A percentile compares a stretch with the other conserved stretches of the same genome.
Evolutionary conservation across 1,140 invertebrate species (phyloP).

Genomic region (Ceratoteleas bidentatus): DNA sequence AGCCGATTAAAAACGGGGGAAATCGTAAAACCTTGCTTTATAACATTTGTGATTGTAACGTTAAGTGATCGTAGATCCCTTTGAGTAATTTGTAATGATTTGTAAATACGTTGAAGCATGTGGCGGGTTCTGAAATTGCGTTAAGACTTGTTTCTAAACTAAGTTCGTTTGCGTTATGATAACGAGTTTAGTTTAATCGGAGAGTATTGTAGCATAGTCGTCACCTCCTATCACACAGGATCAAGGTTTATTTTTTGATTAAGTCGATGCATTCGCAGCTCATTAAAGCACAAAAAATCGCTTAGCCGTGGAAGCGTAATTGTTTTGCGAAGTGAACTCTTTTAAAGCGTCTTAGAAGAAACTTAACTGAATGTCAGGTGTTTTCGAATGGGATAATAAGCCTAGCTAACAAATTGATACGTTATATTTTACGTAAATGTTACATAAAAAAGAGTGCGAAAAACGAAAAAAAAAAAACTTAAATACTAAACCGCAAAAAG

Average conservation of each 20-base stretch:
- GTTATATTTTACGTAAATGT: constrained; percentile 61
- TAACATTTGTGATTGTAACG: too few species aligned
- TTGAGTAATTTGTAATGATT: constrained; percentile 26
- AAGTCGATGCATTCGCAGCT: constrained; percentile 40
- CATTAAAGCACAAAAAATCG: constrained; percentile 61
- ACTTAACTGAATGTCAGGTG: constrained; percentile 58
- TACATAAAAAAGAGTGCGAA: constrained; percentile 23
- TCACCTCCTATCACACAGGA: constrained; percentile 39
- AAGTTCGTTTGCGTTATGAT: constrained; percentile 25
- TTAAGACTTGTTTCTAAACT: constrained; percentile 11
- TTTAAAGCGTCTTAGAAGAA: constrained; percentile 46
- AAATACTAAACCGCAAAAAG: constrained; percentile 34
- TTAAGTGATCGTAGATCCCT: constrained; percentile 25
- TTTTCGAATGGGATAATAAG: constrained; percentile 50
- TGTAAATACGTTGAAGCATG: constrained; percentile 39
- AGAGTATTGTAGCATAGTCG: constrained; percentile 17
- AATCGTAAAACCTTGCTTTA: too few species aligned
- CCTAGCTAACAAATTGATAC: constrained; percentile 54
- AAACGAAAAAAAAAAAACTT: constrained; percentile 20
- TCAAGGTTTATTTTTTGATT: constrained; percentile 46
- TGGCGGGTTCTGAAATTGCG: constrained; percentile 24
- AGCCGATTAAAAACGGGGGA: too few species aligned
- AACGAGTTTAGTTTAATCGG: constrained; percentile 10
- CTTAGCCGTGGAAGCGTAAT: constrained; percentile 37
- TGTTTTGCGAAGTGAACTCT: constrained; percentile 23